Evolutionary conservation across 2,888 invertebrate species (phyloP).

Genomic region (Neoscelio sp.): DNA sequence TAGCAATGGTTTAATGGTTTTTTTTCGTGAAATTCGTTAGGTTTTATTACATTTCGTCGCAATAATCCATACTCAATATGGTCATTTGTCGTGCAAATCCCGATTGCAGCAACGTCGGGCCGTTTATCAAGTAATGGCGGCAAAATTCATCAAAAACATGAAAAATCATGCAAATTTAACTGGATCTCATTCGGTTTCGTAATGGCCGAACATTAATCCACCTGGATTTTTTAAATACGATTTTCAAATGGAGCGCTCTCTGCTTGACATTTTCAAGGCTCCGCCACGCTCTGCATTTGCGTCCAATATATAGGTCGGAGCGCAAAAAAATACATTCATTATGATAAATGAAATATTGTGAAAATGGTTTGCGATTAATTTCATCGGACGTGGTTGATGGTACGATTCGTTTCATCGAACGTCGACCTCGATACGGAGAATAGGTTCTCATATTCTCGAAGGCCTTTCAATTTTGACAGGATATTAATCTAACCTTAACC

Average conservation of each 20-base stretch:
- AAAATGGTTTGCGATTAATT: conserved; percentile 38
- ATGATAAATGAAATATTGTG: conserved; percentile 54
- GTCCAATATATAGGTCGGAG: too few species aligned
- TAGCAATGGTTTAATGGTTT: too few species aligned
- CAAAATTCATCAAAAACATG: conserved; percentile 20
- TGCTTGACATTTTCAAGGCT: neutral
- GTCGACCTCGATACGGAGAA: conserved; percentile 42
- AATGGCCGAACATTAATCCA: conserved; percentile 35
- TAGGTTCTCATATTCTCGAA: conserved; percentile 7
- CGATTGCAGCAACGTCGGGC: neutral
- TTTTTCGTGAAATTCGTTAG: too few species aligned
- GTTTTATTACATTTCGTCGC: conserved; percentile 32
- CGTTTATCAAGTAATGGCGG: conserved; percentile 19
- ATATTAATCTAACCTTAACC: conserved; percentile 48
- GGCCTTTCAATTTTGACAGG: conserved; percentile 52
- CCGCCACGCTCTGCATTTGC: too few species aligned
- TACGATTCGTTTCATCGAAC: conserved; percentile 31
- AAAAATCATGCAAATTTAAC: conserved; percentile 34
- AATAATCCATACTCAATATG: conserved; percentile 28
- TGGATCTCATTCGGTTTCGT: conserved; percentile 12
- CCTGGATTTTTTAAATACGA: conserved; percentile 8
- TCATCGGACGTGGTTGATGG: conserved; percentile 15
- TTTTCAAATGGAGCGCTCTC: conserved; percentile 2
- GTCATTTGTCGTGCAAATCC: conserved; percentile 31
- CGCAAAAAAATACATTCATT: conserved; percentile 31